These are phyloP conservation scores for Arvicanthis niloticus DNA, from an alignment of 2,113 vertebrate species.

Conservation along the genomic window DNA sequence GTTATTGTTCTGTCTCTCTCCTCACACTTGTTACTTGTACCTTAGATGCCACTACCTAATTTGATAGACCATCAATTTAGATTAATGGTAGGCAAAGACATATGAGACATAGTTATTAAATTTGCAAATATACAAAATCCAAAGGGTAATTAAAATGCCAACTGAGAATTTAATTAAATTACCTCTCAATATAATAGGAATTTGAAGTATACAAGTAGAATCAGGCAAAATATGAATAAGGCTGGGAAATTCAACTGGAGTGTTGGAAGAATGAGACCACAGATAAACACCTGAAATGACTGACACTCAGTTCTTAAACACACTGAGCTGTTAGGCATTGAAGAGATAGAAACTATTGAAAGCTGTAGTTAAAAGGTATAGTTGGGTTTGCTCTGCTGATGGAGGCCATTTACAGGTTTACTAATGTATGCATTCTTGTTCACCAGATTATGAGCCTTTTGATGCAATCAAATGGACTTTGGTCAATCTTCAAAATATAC, in stretches of 20 bases:
- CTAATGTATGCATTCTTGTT: background rate
- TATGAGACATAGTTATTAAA: constrained; percentile 19
- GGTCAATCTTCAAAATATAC: background rate
- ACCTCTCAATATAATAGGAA: background rate
- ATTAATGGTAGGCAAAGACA: background rate
- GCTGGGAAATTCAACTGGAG: background rate
- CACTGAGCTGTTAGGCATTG: background rate
- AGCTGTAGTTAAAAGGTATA: background rate
- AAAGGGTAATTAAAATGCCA: background rate
- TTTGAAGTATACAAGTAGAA: background rate
- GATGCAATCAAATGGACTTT: background rate
- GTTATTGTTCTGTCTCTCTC: background rate
- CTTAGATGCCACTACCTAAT: background rate
- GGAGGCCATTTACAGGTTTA: background rate
- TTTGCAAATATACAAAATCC: constrained; percentile 13
- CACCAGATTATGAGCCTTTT: background rate
- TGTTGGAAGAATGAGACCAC: background rate
- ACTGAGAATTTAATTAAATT: constrained; percentile 57
- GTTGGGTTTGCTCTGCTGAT: background rate
- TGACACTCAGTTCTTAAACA: background rate
- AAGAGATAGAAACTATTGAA: background rate
- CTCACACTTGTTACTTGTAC: background rate
- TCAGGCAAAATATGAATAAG: background rate
- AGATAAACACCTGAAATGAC: background rate
- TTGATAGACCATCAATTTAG: constrained; percentile 24